These are phyloP conservation scores for Drosophila anceps DNA, from an alignment of 2,888 invertebrate genomes.

Conservation along the genomic window DNA sequence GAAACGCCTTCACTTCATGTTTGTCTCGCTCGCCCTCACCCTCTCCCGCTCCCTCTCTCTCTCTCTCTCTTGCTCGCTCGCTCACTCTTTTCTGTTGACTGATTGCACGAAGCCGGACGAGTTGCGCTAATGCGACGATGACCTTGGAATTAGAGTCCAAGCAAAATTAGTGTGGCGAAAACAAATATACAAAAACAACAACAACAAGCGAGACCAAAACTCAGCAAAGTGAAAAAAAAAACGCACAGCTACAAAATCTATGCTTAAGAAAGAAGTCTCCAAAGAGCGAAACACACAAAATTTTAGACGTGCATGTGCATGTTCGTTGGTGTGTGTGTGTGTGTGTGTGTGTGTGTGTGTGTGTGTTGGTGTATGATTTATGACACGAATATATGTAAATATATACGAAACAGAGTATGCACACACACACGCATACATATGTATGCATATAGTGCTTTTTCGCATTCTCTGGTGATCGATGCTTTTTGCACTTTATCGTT, in stretches of 20 bases:
- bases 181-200: constrained; percentile 1
- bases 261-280: constrained; percentile 24
- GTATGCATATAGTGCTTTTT: background rate
- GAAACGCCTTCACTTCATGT: constrained; percentile 37
- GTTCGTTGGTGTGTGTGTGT: constrained; percentile 9
- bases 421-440: constrained; percentile 1
- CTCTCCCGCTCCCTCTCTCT: constrained; percentile 9
- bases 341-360: constrained; percentile 9
- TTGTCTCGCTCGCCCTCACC: background rate
- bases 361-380: constrained; percentile 20
- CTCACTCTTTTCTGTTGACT: constrained; percentile 42
- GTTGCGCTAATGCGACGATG: constrained; percentile 61
- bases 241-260: constrained; percentile 26
- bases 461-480: constrained; percentile 17
- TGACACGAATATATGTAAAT: constrained; percentile 9
- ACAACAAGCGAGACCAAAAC: background rate
- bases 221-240: constrained; percentile 37
- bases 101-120: constrained; percentile 45
- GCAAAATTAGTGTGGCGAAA: constrained; percentile 41
- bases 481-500: constrained; percentile 27
- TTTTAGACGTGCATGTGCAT: background rate
- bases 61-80: constrained; percentile 1
- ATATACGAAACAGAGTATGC: background rate
- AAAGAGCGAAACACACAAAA: constrained; percentile 12
- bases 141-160: constrained; percentile 67